These are phyloP conservation scores for Epicampocera succincta DNA, from an alignment of 2,888 invertebrate genomes.

Conservation along the genomic window DNA sequence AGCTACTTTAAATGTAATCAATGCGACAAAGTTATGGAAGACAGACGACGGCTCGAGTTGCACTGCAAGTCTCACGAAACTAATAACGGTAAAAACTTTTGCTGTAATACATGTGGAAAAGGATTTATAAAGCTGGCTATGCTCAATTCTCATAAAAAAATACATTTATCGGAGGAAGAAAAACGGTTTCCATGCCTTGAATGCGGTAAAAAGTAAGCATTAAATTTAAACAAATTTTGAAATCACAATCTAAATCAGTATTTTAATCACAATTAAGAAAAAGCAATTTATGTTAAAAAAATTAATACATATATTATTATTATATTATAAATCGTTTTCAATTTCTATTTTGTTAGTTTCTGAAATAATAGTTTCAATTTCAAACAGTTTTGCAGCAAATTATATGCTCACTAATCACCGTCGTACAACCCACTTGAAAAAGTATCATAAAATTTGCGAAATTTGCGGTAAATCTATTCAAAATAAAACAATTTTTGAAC, in stretches of 20 bases:
- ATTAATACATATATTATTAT: too few species aligned
- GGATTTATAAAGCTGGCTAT: slow-evolving; percentile 74
- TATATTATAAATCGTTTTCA: too few species aligned
- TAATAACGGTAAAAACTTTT: slow-evolving; percentile 73
- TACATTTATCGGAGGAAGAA: slow-evolving; percentile 78
- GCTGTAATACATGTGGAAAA: slow-evolving; percentile 78
- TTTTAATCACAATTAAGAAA: too few species aligned
- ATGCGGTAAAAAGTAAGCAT: slow-evolving; percentile 73
- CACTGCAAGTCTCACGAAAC: slow-evolving; percentile 75
- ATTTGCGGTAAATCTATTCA: slow-evolving; percentile 79
- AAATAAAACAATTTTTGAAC: slow-evolving; percentile 75
- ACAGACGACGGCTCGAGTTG: slow-evolving; percentile 76
- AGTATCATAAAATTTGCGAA: slow-evolving; percentile 79
- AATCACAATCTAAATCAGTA: too few species aligned
- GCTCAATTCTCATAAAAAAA: slow-evolving; percentile 76
- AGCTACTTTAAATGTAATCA: slow-evolving; percentile 79
- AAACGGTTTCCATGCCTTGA: slow-evolving; percentile 75
- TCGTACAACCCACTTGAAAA: slow-evolving; percentile 77
- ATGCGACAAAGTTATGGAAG: slow-evolving; percentile 76
- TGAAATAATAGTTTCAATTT: too few species aligned
- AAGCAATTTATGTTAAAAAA: too few species aligned
- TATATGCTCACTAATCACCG: slow-evolving; percentile 77
- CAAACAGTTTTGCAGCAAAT: slow-evolving; percentile 75
- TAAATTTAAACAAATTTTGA: background rate
- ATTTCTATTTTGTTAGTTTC: too few species aligned